Evolutionary conservation across 2,888 invertebrate species (phyloP), one percentile per base, ranked within the genome.

Genomic region (Druceiella hillmani): DNA sequence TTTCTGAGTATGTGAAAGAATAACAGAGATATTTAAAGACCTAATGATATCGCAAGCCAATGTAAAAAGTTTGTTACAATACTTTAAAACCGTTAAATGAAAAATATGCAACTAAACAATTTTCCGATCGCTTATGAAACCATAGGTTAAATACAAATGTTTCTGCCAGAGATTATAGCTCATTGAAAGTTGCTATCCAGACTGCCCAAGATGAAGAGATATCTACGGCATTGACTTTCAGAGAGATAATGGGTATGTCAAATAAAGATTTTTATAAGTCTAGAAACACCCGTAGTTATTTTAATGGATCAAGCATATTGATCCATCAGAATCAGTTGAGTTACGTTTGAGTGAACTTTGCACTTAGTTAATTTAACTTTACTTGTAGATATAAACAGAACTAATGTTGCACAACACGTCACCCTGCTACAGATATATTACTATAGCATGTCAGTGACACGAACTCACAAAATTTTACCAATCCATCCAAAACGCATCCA

Each of bases 131-230:
- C n/a, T 17, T 34, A 13, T 12, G 27, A n/a, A 34, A 17, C n/a
- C 6, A 13, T 7, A 2, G 14, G 17, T 12, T 34, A 2, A 27
- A 28, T n/a, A 17, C 24, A 7, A 34, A 27, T 3, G 11, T 34
- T 13, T 12, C 22, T 12, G 43, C 43, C 4, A 15, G 43, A 5
- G 36, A 44, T 25, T 46, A 30, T 13, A 12, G 6, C 3, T 20
- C 35, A 2, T 12, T 46, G 7, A 44, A 38, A 17, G 44, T 44
- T 14, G 46, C 43, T 2, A 35, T 46, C 6, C 34, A 34, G 31
- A 38, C 38, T n/a, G 46, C 43, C 5, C 11, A 33, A 11, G 41
- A 41, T 13, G 35, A 36, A 11, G 35, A 31, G 13, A 9, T 13
- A n/a, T 24, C 31, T 4, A 2, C 16, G 11, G 3, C 37, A 14